Evolutionary conservation across 2,888 invertebrate species (phyloP), one percentile per base, ranked within the genome.

Genomic region (Andrena haemorrhoa): DNA sequence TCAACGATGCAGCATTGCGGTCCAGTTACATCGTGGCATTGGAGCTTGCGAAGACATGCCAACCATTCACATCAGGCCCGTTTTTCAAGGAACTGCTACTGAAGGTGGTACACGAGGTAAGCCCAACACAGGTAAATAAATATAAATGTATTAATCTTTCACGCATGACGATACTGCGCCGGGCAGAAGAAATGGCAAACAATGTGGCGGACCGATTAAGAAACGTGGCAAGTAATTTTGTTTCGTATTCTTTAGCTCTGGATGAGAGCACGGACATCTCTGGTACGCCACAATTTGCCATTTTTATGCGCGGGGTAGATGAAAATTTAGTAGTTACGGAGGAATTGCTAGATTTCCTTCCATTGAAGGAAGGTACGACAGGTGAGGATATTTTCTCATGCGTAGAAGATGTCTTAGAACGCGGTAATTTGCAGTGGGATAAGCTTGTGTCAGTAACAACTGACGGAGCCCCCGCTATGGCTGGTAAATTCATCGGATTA

Each of bases 381-480:
- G 66, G 72, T 1, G 41, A 68, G 26, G 68, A 68, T 41, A 23
- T 78, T n/a, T 61, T 35, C 23, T 33, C 35, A 2, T 63, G 20
- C 7, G 16, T 78, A 16, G 51, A 66, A 3, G 41, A 72, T 12
- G 16, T 12, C 5, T 1, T 78, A 26, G 47, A 53, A 2, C 29
- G 12, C 2, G 12, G 23, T 35, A 51, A 26, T 16, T 56, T 66
- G n/a, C 23, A 53, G 26, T 74, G 61, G 26, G 16, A 61, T 6
- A 68, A 31, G 23, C 23, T 68, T 12, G 51, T 41, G 10, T 53
- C 29, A 3, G 29, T 73, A 31, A n/a, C 68, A 23, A 79, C 78
- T 8, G 78, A 63, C 63, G 78, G 78, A 69, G 63, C 78, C 0
- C 69, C 73, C 26, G 56, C 68, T 10, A 64, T 79, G 73, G 20